phyloP scores from a whole-genome alignment of 2,113 vertebrate genomes.

The Dipodomys spectabilis region DNA sequence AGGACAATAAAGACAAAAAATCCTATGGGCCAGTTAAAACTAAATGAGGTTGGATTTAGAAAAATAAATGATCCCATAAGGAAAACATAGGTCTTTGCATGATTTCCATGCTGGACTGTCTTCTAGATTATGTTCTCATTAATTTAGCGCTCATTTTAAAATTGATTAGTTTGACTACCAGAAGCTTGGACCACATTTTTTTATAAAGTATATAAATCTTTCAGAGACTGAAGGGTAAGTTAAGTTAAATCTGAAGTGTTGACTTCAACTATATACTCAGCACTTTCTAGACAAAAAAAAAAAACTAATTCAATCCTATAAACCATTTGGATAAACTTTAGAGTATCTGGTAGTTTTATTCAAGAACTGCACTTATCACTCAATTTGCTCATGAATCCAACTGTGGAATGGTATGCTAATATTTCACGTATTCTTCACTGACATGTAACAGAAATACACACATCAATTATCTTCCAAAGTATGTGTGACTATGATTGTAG shows the following conservation, averaged over 20 bases:
- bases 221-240: not conserved
- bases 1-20: not conserved
- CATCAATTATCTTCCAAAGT: not conserved
- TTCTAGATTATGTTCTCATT: not conserved
- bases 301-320: not conserved
- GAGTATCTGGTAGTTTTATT: not conserved
- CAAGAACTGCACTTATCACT: not conserved
- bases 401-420: not conserved
- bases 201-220: not conserved
- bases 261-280: not conserved
- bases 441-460: not conserved
- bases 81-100: not conserved
- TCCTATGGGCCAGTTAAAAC: not conserved
- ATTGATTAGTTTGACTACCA: not conserved
- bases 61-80: not conserved
- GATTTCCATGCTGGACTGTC: rapidly evolving
- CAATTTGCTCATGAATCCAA: not conserved
- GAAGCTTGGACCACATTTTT: not conserved
- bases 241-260: not conserved
- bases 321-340: not conserved
- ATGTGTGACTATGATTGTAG: not conserved
- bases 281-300: not conserved
- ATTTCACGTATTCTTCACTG: not conserved
- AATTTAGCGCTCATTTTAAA: not conserved
- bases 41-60: not conserved